Conservation (phyloP, 2,888 invertebrate genomes). For the Priocnemis perturbator region DNA sequence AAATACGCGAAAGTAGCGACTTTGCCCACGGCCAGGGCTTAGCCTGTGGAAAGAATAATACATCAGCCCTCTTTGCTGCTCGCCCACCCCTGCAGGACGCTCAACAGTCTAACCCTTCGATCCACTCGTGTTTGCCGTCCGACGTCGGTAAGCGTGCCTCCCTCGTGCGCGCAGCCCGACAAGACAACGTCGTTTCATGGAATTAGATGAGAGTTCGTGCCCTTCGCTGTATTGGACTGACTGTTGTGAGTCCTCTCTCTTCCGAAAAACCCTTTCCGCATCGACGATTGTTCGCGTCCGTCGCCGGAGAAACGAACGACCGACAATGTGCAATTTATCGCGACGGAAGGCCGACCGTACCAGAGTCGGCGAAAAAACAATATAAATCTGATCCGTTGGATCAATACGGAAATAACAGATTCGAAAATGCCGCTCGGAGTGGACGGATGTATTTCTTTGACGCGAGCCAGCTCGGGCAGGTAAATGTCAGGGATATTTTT, state of each 20-base stretch:
- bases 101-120: no score
- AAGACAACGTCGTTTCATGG: neutral
- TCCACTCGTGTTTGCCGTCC: no score
- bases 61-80: slow-evolving; percentile 6
- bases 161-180: neutral
- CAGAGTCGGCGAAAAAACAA: no score
- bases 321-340: neutral
- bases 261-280: slow-evolving; percentile 4
- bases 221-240: neutral
- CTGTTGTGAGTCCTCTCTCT: no score
- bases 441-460: no score
- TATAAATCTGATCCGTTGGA: no score
- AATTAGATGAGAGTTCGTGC: slow-evolving; percentile 6
- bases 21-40: neutral
- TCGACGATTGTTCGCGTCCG: neutral
- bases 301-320: slow-evolving; percentile 4
- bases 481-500: no score
- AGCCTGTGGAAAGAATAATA: slow-evolving; percentile 9
- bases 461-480: no score
- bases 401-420: no score
- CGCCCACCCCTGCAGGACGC: neutral
- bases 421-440: no score
- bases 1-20: no score
- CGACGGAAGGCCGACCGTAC: neutral
- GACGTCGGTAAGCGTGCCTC: no score